Conservation (phyloP, 2,113 vertebrate species). For the Etheostoma cragini region DNA sequence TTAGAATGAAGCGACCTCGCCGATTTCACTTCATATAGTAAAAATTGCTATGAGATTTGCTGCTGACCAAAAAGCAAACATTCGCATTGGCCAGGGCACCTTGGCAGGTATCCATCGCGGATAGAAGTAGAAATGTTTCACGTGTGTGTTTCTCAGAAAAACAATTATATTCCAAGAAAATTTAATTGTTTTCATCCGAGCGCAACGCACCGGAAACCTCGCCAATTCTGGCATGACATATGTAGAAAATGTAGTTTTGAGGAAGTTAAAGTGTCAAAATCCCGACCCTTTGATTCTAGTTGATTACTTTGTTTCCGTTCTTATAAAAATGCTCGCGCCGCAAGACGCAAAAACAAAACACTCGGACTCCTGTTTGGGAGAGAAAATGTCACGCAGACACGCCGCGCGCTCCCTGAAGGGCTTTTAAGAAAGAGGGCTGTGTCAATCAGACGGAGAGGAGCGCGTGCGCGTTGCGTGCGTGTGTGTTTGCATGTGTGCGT, state of each 20-base stretch:
- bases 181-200: not conserved
- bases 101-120: not conserved
- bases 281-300: not conserved
- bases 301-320: not conserved
- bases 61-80: not conserved
- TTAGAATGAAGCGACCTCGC: not conserved
- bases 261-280: not conserved
- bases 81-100: not conserved
- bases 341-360: not conserved
- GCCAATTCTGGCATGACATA: not conserved
- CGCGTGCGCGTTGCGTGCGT: constrained; percentile 24
- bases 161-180: not conserved
- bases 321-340: not conserved
- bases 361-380: not conserved
- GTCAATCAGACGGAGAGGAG: constrained; percentile 60
- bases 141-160: not conserved
- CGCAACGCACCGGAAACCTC: not conserved
- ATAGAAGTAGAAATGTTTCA: not conserved
- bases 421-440: constrained; percentile 47
- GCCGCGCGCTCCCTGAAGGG: constrained; percentile 23
- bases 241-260: not conserved
- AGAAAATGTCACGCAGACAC: constrained; percentile 10
- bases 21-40: not conserved
- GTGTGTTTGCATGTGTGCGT: constrained; percentile 34
- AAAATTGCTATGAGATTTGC: not conserved